Percentiles rank a stretch among this genome's conserved stretches.
Conservation (phyloP, 2,113 vertebrate genomes). For the Corvus hawaiiensis region DNA sequence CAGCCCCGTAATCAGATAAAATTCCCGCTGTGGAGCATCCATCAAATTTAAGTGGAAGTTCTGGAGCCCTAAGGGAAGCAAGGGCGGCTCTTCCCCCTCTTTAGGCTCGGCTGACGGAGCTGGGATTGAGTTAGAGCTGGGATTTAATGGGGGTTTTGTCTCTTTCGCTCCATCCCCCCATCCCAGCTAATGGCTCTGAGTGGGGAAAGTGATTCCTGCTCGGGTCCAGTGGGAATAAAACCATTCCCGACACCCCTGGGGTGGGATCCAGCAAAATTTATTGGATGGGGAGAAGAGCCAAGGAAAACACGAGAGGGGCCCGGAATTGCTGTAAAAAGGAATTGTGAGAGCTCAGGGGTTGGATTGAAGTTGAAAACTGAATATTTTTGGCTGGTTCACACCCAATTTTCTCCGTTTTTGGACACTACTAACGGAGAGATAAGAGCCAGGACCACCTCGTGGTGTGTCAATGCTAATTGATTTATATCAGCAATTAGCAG, state of each 20-base stretch:
- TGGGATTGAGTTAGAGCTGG: background rate
- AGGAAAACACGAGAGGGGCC: background rate
- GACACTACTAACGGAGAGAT: rapidly evolving
- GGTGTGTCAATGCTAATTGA: rapidly evolving
- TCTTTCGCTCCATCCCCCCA: conserved; percentile 1
- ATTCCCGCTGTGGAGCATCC: conserved; percentile 13
- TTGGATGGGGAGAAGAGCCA: background rate
- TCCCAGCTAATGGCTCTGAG: conserved; percentile 1
- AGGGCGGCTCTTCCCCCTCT: conserved; percentile 27
- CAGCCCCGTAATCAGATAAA: background rate
- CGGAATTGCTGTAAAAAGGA: background rate
- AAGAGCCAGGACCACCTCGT: rapidly evolving
- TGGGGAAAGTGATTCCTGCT: background rate
- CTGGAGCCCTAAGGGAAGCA: conserved; percentile 11
- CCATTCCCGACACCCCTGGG: background rate
- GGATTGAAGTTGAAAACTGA: rapidly evolving
- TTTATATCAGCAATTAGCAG: background rate
- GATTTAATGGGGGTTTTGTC: background rate
- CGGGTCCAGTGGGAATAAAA: background rate
- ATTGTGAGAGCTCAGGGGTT: background rate
- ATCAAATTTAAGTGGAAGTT: conserved; percentile 14
- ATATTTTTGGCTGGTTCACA: rapidly evolving
- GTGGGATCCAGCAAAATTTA: background rate
- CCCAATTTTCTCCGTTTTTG: background rate
- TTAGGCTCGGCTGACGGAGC: background rate